Evolutionary conservation across 2,888 invertebrate species (phyloP), one percentile per base, ranked within the genome.

Genomic region (Agrotis exclamationis): DNA sequence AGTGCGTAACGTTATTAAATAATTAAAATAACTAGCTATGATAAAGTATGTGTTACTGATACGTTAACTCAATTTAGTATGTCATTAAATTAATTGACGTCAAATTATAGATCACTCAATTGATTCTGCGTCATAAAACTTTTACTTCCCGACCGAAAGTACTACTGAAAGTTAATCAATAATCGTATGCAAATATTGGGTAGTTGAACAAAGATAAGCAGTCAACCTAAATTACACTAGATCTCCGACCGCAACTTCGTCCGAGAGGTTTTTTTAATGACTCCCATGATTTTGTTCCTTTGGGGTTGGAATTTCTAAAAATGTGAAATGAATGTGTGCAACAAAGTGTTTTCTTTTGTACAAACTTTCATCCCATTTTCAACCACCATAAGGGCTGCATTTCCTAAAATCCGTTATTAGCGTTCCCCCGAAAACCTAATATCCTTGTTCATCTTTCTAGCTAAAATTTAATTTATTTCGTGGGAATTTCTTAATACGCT

Each of bases 41-140:
- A 11, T 39, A 39, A 39, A 6, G 33, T 44, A 24, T 44, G 14
- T 59, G 28, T 1, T 24, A 63, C 28, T 39, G 16, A 57, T 33
- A 39, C 48, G 39, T 39, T 48, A 7, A 24, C 33, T 54, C 9
- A 39, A 39, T 28, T n/a, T 6, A 44, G 51, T 47, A 54, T 69
- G 9, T 48, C 51, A 70, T 75, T 63, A 45, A 66, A 33, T 22
- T 20, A 16, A 2, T 63, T 75, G 53, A 58, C 53, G 62, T 58
- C 51, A 75, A 50, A 14, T n/a, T 63, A 50, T 39, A 39, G 39
- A 69, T 51, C n/a, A 50, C 45, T 69, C 9, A 54, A 76, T 76
- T 54, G 33, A 20, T 18, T 48, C 9, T 20, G 16, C 6, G 58
- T 54, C 16, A 28, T 28, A 39, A n/a, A 33, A 57, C 20, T 47